Evolutionary conservation across 2,888 invertebrate species (phyloP).

Genomic region (Hypselothyrea guttata): DNA sequence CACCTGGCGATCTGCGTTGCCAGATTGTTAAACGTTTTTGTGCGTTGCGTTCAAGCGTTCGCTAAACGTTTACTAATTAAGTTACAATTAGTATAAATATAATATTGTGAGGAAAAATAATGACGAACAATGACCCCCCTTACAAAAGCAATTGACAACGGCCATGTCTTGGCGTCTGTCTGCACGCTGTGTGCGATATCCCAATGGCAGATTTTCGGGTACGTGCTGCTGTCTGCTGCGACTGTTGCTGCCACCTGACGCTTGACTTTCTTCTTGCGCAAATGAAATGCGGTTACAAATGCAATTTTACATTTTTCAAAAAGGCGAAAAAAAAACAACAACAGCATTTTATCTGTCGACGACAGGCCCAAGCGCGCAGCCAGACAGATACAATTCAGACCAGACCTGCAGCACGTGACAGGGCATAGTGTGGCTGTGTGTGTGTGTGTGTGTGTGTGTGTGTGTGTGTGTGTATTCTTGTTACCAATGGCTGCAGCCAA

Average conservation of each 20-base stretch:
- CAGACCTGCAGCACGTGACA: conserved; percentile 37
- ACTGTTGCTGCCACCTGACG: conserved; percentile 54
- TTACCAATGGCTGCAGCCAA: conserved; percentile 3
- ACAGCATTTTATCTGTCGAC: conserved; percentile 70
- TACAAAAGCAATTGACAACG: too few relatives aligned
- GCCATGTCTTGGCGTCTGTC: too few relatives aligned
- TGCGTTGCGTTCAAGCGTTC: too few relatives aligned
- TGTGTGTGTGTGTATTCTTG: conserved; percentile 11
- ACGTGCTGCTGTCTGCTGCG: conserved; percentile 43
- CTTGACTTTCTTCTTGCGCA: conserved; percentile 75
- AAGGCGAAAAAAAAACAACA: too few relatives aligned
- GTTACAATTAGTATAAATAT: too few relatives aligned
- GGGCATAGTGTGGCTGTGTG: conserved; percentile 15
- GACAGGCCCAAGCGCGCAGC: conserved; percentile 50
- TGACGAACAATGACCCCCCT: too few relatives aligned
- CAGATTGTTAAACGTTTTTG: too few relatives aligned
- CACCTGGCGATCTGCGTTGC: too few relatives aligned
- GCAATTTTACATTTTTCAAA: conserved; percentile 73
- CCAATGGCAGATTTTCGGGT: conserved; percentile 29
- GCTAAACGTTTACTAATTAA: too few relatives aligned
- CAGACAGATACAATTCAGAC: conserved; percentile 28
- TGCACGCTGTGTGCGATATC: conserved; percentile 21
- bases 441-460: conserved; percentile 16
- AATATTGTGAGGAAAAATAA: too few relatives aligned
- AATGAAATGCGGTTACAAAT: conserved; percentile 75